These are phyloP conservation scores for Autographa pulchrina DNA, from an alignment of 2,888 invertebrate genomes.

Conservation along the genomic window DNA sequence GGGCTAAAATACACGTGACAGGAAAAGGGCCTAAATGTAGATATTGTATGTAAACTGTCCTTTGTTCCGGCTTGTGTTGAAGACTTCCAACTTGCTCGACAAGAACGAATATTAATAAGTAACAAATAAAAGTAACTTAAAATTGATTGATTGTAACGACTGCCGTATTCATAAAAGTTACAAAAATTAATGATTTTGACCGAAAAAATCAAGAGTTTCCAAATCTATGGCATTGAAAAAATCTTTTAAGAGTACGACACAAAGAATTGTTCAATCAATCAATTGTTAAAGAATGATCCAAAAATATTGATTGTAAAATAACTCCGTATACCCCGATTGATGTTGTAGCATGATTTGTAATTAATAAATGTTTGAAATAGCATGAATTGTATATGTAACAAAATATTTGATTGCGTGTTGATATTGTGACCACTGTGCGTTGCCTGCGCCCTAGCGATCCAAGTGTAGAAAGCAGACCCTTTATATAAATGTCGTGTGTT, in stretches of 20 bases:
- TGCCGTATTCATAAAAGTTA: too few species aligned
- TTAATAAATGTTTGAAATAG: constrained; percentile 33
- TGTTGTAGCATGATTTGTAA: constrained; percentile 63
- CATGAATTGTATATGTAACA: constrained; percentile 61
- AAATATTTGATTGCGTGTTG: constrained; percentile 56
- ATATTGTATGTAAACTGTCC: constrained; percentile 34
- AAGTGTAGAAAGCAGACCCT: constrained; percentile 83
- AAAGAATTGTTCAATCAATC: background rate
- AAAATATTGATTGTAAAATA: constrained; percentile 2
- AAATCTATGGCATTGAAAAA: background rate
- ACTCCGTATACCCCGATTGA: constrained; percentile 15
- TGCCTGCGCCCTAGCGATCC: constrained; percentile 83
- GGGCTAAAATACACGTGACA: too few species aligned
- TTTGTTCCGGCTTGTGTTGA: background rate
- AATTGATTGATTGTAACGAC: background rate
- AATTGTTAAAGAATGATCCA: background rate
- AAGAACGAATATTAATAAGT: too few species aligned
- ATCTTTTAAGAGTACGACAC: background rate
- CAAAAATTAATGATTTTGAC: background rate
- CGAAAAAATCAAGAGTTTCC: background rate
- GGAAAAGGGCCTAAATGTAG: too few species aligned
- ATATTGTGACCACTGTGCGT: constrained; percentile 79
- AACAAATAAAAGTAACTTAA: too few species aligned
- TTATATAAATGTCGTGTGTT: constrained; percentile 56
- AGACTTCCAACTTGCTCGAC: too few species aligned